Percentiles rank a stretch among this genome's conserved stretches.
phyloP scores from a whole-genome alignment of 2,113 vertebrate species.

The Myxocyprinus asiaticus region DNA sequence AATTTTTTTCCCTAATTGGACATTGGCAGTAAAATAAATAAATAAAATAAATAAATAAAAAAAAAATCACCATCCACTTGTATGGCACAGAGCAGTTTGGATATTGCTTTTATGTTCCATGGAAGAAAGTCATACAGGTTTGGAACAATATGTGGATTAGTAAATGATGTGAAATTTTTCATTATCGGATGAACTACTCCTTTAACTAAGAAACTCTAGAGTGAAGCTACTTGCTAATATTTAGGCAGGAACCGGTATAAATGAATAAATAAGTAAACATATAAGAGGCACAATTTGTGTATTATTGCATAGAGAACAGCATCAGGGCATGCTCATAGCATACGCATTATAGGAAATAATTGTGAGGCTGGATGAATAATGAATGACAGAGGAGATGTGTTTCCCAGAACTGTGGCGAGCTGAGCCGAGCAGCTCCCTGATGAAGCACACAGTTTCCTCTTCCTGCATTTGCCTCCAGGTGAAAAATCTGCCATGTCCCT shows the following conservation, averaged over 20 bases:
- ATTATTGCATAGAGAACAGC: constrained; percentile 60
- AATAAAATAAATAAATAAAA: no score
- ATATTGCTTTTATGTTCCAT: no score
- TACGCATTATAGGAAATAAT: constrained; percentile 71
- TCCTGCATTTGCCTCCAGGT: constrained; percentile 72
- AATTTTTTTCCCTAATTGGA: no score
- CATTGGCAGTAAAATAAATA: no score
- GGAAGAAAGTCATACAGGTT: no score
- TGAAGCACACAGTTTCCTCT: constrained; percentile 68
- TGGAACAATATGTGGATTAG: no score
- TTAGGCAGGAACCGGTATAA: neutral
- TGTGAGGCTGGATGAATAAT: constrained; percentile 79
- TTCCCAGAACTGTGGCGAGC: constrained; percentile 72
- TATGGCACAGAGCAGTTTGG: no score
- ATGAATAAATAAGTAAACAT: neutral
- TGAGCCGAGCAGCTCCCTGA: constrained; percentile 64
- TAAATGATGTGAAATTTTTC: no score
- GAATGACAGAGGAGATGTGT: constrained; percentile 71
- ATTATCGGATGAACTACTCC: no score
- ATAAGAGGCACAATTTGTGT: constrained; percentile 43
- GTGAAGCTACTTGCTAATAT: no score
- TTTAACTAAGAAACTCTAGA: no score
- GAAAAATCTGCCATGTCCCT: constrained; percentile 69
- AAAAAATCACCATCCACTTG: no score
- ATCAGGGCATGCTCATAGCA: constrained; percentile 27